phyloP scores from a whole-genome alignment of 2,888 invertebrate species.

The Hemicrepidius hirtus region DNA sequence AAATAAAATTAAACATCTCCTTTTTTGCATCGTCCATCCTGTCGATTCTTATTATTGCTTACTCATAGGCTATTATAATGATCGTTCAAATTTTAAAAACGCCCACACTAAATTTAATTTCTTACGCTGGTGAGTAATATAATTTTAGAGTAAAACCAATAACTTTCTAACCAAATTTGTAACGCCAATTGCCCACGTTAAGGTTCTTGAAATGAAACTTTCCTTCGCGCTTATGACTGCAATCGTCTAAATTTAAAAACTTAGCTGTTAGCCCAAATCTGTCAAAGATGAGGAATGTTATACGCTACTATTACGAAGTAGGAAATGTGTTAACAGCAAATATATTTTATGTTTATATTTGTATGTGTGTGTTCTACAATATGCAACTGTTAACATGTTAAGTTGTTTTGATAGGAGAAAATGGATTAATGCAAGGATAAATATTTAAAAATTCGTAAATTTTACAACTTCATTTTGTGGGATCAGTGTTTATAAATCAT shows the following conservation, averaged over 20 bases:
- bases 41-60: too few relatives aligned
- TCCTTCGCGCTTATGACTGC: background rate
- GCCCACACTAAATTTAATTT: background rate
- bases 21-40: too few relatives aligned
- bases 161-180: constrained; percentile 17
- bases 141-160: constrained; percentile 8
- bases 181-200: constrained; percentile 22
- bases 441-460: too few relatives aligned
- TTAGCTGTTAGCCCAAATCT: constrained; percentile 11
- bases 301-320: constrained; percentile 5
- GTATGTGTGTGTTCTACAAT: constrained; percentile 1
- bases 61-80: too few relatives aligned
- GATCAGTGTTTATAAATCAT: too few relatives aligned
- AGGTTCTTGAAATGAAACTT: constrained; percentile 1
- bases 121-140: background rate
- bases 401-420: constrained; percentile 9
- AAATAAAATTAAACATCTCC: too few relatives aligned
- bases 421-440: background rate
- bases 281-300: constrained; percentile 25
- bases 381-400: constrained; percentile 10
- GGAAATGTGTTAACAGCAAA: constrained; percentile 24
- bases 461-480: too few relatives aligned
- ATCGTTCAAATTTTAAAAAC: background rate
- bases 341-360: constrained; percentile 5
- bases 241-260: constrained; percentile 11